These are phyloP conservation scores for Cecropterus lyciades DNA, from an alignment of 1,140 invertebrate species.

Conservation along the genomic window DNA sequence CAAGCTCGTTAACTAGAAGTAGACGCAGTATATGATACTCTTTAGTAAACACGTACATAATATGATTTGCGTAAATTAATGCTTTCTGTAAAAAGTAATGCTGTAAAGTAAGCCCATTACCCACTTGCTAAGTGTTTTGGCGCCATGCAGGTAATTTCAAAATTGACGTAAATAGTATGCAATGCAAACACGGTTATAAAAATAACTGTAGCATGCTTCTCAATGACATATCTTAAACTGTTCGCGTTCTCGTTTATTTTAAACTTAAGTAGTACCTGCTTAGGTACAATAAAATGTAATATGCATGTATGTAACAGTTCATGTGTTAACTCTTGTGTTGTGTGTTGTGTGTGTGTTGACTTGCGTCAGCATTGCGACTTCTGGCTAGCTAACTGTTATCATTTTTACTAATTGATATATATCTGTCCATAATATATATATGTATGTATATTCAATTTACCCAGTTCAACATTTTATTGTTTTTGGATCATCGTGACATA, in stretches of 20 bases:
- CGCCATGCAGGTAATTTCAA: slow-evolving; percentile 8
- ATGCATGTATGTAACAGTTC: too few species aligned
- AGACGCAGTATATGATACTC: neutral
- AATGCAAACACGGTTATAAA: slow-evolving; percentile 26
- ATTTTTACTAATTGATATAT: too few species aligned
- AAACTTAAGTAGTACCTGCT: neutral
- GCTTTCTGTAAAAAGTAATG: slow-evolving; percentile 2
- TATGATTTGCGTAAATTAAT: slow-evolving; percentile 6
- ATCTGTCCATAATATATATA: too few species aligned
- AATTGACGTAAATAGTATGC: slow-evolving; percentile 9
- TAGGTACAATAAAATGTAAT: neutral
- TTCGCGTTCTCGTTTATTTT: neutral
- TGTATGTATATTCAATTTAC: too few species aligned
- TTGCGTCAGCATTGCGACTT: too few species aligned
- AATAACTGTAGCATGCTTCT: slow-evolving; percentile 1
- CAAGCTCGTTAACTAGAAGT: too few species aligned
- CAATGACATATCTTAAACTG: slow-evolving; percentile 10
- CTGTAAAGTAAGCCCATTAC: slow-evolving; percentile 4
- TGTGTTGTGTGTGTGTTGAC: too few species aligned
- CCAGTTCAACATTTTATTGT: too few species aligned
- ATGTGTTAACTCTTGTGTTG: too few species aligned
- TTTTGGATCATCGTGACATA: too few species aligned
- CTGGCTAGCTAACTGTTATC: too few species aligned
- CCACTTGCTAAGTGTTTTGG: slow-evolving; percentile 24
- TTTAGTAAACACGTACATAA: neutral